Percentiles rank a stretch among this genome's conserved stretches.
phyloP scores from a whole-genome alignment of 2,797 vertebrate genomes.

The Poecilia velifera region DNA sequence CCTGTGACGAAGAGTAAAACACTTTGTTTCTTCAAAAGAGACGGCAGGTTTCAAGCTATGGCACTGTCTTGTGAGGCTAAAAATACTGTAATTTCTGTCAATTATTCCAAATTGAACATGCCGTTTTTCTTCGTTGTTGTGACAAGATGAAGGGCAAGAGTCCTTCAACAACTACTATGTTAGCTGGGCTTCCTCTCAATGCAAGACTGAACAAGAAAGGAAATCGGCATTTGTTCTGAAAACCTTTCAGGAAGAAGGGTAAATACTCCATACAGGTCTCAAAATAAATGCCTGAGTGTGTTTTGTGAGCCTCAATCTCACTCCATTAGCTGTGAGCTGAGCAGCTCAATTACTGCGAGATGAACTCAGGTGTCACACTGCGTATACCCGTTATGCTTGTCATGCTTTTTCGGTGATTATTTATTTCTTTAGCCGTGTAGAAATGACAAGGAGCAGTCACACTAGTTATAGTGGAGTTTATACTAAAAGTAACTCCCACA shows the following conservation, averaged over 20 bases:
- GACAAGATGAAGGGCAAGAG: conserved; percentile 43
- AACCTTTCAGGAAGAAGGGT: conserved; percentile 38
- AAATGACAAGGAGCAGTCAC: conserved; percentile 10
- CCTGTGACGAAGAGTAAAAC: conserved; percentile 18
- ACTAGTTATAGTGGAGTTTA: background rate
- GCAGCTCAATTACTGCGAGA: conserved; percentile 43
- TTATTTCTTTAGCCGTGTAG: conserved; percentile 12
- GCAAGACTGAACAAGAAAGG: conserved; percentile 36
- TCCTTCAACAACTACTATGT: conserved; percentile 36
- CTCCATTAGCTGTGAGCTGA: conserved; percentile 32
- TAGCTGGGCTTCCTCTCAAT: conserved; percentile 41
- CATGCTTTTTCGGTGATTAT: conserved; percentile 21
- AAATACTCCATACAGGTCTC: conserved; percentile 36
- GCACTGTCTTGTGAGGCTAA: conserved; percentile 23
- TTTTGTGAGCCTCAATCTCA: conserved; percentile 29
- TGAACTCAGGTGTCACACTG: conserved; percentile 37
- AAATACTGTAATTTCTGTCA: conserved; percentile 30
- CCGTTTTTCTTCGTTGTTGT: conserved; percentile 2
- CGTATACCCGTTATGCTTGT: conserved; percentile 28
- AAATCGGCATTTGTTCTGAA: conserved; percentile 41
- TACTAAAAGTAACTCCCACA: background rate
- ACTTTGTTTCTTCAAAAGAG: conserved; percentile 19
- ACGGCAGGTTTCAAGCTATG: conserved; percentile 5
- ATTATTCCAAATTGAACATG: conserved; percentile 41
- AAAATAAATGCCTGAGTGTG: conserved; percentile 36